Percentiles rank a stretch among this genome's conserved stretches.
These are phyloP conservation scores for Corythaixoides concolor DNA, from an alignment of 2,113 vertebrate genomes.

Conservation along the genomic window DNA sequence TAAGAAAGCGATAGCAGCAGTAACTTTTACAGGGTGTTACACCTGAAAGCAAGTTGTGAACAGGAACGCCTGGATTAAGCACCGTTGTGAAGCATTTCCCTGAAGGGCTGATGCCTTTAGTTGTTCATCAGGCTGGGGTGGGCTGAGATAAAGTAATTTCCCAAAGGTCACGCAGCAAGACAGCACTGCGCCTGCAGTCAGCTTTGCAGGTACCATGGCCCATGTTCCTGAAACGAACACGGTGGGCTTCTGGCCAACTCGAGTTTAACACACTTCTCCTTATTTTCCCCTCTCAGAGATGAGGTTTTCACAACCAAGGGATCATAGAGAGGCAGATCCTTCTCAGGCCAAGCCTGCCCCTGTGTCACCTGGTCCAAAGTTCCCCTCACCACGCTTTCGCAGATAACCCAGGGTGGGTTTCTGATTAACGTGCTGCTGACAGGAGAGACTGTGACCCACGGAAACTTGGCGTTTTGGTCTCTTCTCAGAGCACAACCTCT, in stretches of 20 bases:
- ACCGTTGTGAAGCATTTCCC: neutral
- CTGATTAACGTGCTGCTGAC: constrained; percentile 36
- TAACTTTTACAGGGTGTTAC: neutral
- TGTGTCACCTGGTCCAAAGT: constrained; percentile 30
- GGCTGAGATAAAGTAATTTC: neutral
- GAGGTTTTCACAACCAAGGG: neutral
- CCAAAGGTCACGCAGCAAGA: neutral
- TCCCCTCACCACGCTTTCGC: neutral
- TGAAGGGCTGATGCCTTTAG: neutral
- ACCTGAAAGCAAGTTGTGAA: neutral
- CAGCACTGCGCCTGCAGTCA: neutral
- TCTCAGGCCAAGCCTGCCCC: neutral
- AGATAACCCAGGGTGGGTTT: constrained; percentile 53
- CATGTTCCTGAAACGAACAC: neutral
- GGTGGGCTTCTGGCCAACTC: neutral
- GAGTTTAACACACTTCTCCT: neutral
- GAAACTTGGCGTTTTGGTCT: constrained; percentile 30
- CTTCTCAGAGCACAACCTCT: constrained; percentile 28
- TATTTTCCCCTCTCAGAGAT: neutral
- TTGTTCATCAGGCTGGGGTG: neutral
- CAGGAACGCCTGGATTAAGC: neutral
- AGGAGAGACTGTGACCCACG: constrained; percentile 35
- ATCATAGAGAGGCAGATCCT: neutral
- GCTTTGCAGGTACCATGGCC: neutral
- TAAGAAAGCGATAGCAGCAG: neutral